Evolutionary conservation across 1,140 invertebrate species (phyloP).

Genomic region (Drosophila orosa): DNA sequence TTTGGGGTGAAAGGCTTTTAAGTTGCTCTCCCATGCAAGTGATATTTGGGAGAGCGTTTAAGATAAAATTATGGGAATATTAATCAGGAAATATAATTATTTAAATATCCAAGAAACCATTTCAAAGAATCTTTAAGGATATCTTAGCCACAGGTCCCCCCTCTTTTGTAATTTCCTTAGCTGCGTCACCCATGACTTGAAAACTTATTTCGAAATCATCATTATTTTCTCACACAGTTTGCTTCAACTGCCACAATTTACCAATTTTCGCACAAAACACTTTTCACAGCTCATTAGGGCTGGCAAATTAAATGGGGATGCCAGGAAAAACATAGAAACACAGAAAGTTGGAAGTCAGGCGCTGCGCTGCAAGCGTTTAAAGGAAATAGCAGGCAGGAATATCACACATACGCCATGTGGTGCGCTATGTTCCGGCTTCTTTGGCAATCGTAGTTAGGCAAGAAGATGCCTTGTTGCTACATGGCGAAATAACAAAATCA

Average conservation of each 20-base stretch:
- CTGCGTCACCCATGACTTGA: conserved; percentile 6
- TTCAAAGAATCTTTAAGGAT: background rate
- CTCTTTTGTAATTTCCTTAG: background rate
- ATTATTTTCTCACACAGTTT: conserved; percentile 32
- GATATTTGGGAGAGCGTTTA: conserved; percentile 11
- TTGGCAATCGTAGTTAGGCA: conserved; percentile 32
- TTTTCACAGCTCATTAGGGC: conserved; percentile 51
- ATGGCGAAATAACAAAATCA: conserved; percentile 65
- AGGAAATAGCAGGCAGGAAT: conserved; percentile 9
- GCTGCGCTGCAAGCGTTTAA: conserved; percentile 10
- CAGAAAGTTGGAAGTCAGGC: conserved; percentile 4
- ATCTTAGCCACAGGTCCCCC: background rate
- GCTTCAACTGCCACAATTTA: conserved; percentile 31
- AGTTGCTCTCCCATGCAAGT: conserved; percentile 6
- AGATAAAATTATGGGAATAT: background rate
- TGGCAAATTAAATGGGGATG: conserved; percentile 34
- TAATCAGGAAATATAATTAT: background rate
- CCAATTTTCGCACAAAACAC: conserved; percentile 32
- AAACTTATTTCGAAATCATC: conserved; percentile 17
- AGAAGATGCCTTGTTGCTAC: conserved; percentile 40
- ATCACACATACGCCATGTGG: conserved; percentile 69
- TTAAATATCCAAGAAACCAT: background rate
- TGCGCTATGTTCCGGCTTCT: conserved; percentile 37
- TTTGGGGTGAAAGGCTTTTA: conserved; percentile 9
- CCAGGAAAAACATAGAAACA: conserved; percentile 26